phyloP scores from a whole-genome alignment of 2,888 invertebrate species.

The Synanthedon andrenaeformis region DNA sequence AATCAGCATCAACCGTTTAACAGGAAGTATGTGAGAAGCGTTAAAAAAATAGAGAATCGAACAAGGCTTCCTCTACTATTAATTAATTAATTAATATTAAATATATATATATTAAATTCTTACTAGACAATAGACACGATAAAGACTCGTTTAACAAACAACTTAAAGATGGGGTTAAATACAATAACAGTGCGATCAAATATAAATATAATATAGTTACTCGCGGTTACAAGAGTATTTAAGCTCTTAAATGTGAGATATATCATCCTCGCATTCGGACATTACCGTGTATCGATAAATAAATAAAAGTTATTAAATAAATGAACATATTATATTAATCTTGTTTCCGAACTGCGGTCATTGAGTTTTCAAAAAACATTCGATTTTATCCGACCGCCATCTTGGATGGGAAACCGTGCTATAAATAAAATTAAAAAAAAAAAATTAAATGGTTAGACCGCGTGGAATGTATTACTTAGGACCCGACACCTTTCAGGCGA shows the following conservation, averaged over 20 bases:
- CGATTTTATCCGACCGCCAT: slow-evolving; percentile 55
- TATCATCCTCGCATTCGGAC: slow-evolving; percentile 26
- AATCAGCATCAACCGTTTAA: slow-evolving; percentile 21
- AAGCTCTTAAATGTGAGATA: slow-evolving; percentile 55
- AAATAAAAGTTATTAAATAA: slow-evolving; percentile 5
- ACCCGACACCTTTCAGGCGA: slow-evolving; percentile 69
- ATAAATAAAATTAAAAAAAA: slow-evolving; percentile 21
- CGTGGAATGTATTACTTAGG: slow-evolving; percentile 63
- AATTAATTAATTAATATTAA: slow-evolving; percentile 53
- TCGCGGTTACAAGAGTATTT: slow-evolving; percentile 46
- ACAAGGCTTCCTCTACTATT: slow-evolving; percentile 55
- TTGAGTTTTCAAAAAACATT: slow-evolving; percentile 44
- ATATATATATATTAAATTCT: slow-evolving; percentile 61
- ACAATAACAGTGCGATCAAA: slow-evolving; percentile 63
- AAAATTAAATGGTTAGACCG: slow-evolving; percentile 56
- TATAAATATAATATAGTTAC: slow-evolving; percentile 56
- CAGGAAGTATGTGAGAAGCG: slow-evolving; percentile 39
- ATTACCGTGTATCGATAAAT: slow-evolving; percentile 4
- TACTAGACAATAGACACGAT: slow-evolving; percentile 67
- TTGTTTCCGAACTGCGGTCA: slow-evolving; percentile 24
- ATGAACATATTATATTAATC: slow-evolving; percentile 8
- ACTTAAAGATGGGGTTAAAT: slow-evolving; percentile 47
- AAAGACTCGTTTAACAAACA: slow-evolving; percentile 67
- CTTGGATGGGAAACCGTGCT: slow-evolving; percentile 4
- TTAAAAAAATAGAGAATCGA: slow-evolving; percentile 49